Evolutionary conservation across 2,113 vertebrate species (phyloP), one percentile per base, ranked within the genome.

Genomic region (Oxygymnocypris stewartii): DNA sequence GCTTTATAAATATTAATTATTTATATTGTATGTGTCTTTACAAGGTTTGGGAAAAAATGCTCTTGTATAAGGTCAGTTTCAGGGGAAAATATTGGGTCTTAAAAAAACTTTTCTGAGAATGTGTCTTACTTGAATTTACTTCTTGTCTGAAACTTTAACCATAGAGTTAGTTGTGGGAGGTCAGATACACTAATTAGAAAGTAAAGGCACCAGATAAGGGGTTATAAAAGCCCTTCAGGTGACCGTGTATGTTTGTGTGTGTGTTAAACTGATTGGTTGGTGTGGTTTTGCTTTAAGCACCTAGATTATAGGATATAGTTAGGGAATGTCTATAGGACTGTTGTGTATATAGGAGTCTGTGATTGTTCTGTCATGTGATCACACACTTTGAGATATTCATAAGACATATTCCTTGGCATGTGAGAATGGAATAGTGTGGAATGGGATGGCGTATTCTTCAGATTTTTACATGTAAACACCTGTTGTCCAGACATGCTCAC

Each of bases 131-230:
- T n/a, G 10, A 3, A 11, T 61, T 44, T 63, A 7, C 3, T 0
- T 63, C 20, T 49, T 28, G 13, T 20, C 28, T 54, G 31, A 69
- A 7, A 54, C 51, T 18, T 54, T 54, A 18, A 54, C 14, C 16
- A 18, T 18, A 54, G 14, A 54, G 51, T 6, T 18, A 2, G 16
- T 54, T 54, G 16, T 54, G 51, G 51, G 16, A 54, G 77, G 14
- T 76, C 3, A 28, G 20, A 47, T 44, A 87, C 90, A 80, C 83
- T 92, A 91, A 91, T 92, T 92, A 91, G 88, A 78, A 85, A 83
- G 80, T 88, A 59, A 83, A 82, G 85, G 67, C 80, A 87, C 84
- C 89, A 84, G 91, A 90, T 71, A 75, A 79, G 44, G 69, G 82
- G n/a, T 87, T 81, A 1, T 81, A 79, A 91, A 89, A 77, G 79